phyloP scores from a whole-genome alignment of 2,888 invertebrate genomes.

The Drosophila neoperkinsi region DNA sequence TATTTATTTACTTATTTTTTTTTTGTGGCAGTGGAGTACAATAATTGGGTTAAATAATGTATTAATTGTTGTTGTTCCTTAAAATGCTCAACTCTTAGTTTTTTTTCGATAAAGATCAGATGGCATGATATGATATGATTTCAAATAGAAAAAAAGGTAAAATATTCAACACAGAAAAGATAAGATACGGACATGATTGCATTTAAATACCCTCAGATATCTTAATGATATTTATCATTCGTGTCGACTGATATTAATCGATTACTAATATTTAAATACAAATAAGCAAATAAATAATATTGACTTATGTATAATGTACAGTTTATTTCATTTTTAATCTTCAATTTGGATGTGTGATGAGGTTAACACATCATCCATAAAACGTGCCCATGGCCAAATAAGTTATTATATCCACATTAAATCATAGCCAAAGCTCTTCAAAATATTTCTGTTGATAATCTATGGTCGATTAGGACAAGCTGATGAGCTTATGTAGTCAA shows the following conservation, averaged over 20 bases:
- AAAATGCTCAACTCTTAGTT: background rate
- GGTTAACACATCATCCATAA: background rate
- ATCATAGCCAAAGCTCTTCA: conserved; percentile 7
- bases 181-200: background rate
- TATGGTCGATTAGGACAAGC: conserved; percentile 27
- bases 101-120: background rate
- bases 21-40: conserved; percentile 3
- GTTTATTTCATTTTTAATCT: background rate
- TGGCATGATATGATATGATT: background rate
- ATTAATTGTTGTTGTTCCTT: conserved; percentile 6
- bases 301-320: background rate
- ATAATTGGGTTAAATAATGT: conserved; percentile 39
- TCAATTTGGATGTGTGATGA: background rate
- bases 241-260: background rate
- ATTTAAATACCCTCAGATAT: background rate
- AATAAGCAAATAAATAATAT: background rate
- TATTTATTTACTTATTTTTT: conserved; percentile 6
- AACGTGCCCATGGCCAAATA: background rate
- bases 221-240: background rate
- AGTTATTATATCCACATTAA: background rate
- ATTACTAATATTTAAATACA: background rate
- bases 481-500: conserved; percentile 20
- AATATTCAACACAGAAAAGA: background rate
- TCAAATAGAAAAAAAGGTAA: background rate
- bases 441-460: conserved; percentile 30